Conservation (phyloP, 2,888 invertebrate genomes). For the Pinctada fucata region DNA sequence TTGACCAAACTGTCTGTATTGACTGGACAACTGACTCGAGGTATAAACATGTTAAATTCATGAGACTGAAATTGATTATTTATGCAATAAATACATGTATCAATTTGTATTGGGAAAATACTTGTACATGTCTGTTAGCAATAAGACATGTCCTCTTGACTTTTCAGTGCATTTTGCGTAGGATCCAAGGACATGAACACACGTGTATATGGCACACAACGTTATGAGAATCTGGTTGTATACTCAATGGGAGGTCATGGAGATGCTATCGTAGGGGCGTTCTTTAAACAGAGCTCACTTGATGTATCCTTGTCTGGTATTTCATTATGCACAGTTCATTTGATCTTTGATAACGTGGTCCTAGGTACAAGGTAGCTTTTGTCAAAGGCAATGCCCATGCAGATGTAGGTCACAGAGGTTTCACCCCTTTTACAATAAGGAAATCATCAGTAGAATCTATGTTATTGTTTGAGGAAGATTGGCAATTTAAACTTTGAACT, state of each 20-base stretch:
- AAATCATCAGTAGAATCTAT: too few species aligned
- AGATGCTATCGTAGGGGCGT: conserved; percentile 89
- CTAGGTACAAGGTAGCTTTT: too few species aligned
- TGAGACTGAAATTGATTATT: not conserved
- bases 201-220: conserved; percentile 87
- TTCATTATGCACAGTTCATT: conserved; percentile 1
- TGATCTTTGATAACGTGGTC: too few species aligned
- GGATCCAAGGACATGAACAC: conserved; percentile 94
- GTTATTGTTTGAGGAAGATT: too few species aligned
- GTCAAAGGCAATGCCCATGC: too few species aligned
- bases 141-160: conserved; percentile 1
- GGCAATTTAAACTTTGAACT: too few species aligned
- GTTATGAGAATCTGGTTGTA: conserved; percentile 86
- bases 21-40: conserved; percentile 96
- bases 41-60: conserved; percentile 68
- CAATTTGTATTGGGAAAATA: too few species aligned
- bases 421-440: too few species aligned
- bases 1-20: conserved; percentile 89
- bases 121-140: too few species aligned
- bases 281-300: conserved; percentile 91
- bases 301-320: conserved; percentile 81
- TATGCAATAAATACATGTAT: too few species aligned
- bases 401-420: too few species aligned
- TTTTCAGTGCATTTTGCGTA: conserved; percentile 85
- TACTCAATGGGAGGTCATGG: conserved; percentile 90